Conservation (phyloP, 2,797 vertebrate genomes). For the Numenius phaeopus region DNA sequence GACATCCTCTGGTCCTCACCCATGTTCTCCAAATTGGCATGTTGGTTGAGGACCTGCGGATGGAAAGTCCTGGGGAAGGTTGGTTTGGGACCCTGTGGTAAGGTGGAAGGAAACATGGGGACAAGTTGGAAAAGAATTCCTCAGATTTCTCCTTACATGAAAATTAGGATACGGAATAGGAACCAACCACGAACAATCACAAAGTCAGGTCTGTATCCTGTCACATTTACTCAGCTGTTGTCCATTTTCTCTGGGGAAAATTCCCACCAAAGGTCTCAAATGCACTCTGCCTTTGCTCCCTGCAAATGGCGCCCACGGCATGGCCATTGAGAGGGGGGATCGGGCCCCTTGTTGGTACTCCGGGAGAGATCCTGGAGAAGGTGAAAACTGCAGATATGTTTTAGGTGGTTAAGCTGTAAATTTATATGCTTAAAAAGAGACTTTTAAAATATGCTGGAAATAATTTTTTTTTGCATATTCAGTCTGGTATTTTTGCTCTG, state of each 20-base stretch:
- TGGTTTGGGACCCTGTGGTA: background rate
- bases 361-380: background rate
- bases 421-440: conserved; percentile 7
- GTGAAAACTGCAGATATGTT: background rate
- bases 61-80: too few species aligned
- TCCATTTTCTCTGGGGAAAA: background rate
- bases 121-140: background rate
- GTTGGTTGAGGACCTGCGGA: background rate
- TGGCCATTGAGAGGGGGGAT: background rate
- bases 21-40: background rate
- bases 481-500: background rate
- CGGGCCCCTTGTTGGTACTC: rapidly evolving
- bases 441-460: background rate
- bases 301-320: rapidly evolving
- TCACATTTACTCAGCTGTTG: background rate
- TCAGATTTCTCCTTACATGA: background rate
- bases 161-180: background rate
- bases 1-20: background rate
- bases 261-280: background rate
- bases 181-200: background rate
- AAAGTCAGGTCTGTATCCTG: background rate
- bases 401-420: conserved; percentile 15
- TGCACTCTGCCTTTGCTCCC: background rate
- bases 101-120: rapidly evolving
- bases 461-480: background rate